These are phyloP conservation scores for Furcula furcula DNA, from an alignment of 2,888 invertebrate species.

Conservation along the genomic window DNA sequence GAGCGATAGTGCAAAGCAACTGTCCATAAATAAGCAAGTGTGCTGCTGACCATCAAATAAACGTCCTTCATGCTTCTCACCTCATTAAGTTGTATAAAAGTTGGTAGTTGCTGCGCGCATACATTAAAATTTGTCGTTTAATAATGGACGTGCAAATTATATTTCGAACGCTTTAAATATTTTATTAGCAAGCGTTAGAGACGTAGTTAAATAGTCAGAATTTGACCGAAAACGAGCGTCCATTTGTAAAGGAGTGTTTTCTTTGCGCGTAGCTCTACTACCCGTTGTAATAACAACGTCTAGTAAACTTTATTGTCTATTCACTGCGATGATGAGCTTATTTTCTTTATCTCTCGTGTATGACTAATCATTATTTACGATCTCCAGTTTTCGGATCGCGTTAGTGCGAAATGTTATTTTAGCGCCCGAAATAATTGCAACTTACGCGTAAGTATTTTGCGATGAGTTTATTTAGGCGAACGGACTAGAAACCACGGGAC, in stretches of 20 bases:
- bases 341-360: slow-evolving; percentile 62
- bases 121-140: slow-evolving; percentile 30
- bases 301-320: slow-evolving; percentile 70
- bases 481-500: slow-evolving; percentile 50
- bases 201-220: slow-evolving; percentile 76
- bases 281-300: slow-evolving; percentile 61
- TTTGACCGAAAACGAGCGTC: slow-evolving; percentile 71
- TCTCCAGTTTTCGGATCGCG: slow-evolving; percentile 33
- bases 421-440: slow-evolving; percentile 47
- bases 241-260: slow-evolving; percentile 76
- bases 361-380: slow-evolving; percentile 67
- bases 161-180: slow-evolving; percentile 66
- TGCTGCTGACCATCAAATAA: too few relatives aligned
- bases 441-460: slow-evolving; percentile 28
- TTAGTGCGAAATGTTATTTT: slow-evolving; percentile 60
- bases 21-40: too few relatives aligned
- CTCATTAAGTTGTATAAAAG: too few relatives aligned
- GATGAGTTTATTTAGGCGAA: slow-evolving; percentile 68
- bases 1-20: too few relatives aligned
- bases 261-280: slow-evolving; percentile 52
- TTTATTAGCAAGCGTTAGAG: slow-evolving; percentile 70
- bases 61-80: too few relatives aligned
- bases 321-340: slow-evolving; percentile 70
- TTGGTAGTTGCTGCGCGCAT: too few relatives aligned
- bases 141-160: slow-evolving; percentile 43